phyloP scores from a whole-genome alignment of 2,888 invertebrate species.

The Baccha elongata region DNA sequence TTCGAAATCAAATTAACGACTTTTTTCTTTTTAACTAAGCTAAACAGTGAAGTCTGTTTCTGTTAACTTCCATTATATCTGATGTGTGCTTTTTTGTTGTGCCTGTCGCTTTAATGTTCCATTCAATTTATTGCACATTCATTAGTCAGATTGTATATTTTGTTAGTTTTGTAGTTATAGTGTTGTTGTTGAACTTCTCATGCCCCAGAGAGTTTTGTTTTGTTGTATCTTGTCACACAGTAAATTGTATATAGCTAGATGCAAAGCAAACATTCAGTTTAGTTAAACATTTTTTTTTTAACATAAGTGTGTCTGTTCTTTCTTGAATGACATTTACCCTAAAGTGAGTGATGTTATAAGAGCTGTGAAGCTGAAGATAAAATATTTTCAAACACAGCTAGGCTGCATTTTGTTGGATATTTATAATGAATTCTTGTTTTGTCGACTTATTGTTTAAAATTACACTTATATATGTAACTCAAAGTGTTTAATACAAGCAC shows the following conservation, averaged over 20 bases:
- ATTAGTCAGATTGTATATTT: slow-evolving; percentile 27
- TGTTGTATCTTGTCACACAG: slow-evolving; percentile 10
- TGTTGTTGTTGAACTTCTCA: too few species aligned
- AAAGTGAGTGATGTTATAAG: background rate
- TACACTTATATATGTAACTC: too few species aligned
- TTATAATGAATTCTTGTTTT: background rate
- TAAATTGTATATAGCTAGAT: background rate
- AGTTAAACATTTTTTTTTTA: too few species aligned
- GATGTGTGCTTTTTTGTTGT: slow-evolving; percentile 28
- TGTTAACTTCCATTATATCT: slow-evolving; percentile 30
- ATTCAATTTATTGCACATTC: slow-evolving; percentile 60
- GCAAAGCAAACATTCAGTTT: slow-evolving; percentile 21
- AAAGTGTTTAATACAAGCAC: too few species aligned
- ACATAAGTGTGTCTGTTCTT: slow-evolving; percentile 16
- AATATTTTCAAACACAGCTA: slow-evolving; percentile 26
- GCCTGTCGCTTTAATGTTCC: slow-evolving; percentile 30
- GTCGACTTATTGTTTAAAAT: background rate
- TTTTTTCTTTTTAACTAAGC: slow-evolving; percentile 16
- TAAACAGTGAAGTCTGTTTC: background rate
- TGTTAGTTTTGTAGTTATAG: background rate
- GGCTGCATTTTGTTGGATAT: background rate
- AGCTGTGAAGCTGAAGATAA: background rate
- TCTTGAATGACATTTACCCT: background rate
- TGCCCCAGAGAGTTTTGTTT: background rate
- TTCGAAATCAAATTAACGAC: slow-evolving; percentile 54